A percentile compares a stretch with the other conserved stretches of the same genome.
Conservation (phyloP, 2,888 invertebrate genomes). For the Suillia variegata region DNA sequence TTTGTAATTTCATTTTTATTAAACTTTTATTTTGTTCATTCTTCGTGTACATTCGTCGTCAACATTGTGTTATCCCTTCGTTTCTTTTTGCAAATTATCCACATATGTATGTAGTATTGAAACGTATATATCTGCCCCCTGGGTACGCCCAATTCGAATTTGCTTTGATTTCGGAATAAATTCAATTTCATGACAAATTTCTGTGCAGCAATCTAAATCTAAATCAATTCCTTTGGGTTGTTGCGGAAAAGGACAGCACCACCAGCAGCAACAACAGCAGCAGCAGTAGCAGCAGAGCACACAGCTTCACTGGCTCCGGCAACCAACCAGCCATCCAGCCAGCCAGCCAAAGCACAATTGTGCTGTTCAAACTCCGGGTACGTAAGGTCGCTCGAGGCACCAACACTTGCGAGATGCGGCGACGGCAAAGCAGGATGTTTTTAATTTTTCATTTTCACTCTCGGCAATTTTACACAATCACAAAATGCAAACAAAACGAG, state of each 20-base stretch:
- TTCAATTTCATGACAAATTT: slow-evolving; percentile 20
- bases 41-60: too few species aligned
- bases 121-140: neutral
- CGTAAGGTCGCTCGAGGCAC: too few species aligned
- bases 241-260: neutral
- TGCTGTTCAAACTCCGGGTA: too few species aligned
- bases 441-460: slow-evolving; percentile 9
- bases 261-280: neutral
- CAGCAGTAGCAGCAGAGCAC: neutral
- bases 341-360: too few species aligned
- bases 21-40: too few species aligned
- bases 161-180: slow-evolving; percentile 17
- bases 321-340: too few species aligned
- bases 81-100: slow-evolving; percentile 8
- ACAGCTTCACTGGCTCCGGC: too few species aligned
- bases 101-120: too few species aligned
- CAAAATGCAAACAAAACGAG: neutral
- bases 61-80: neutral
- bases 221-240: slow-evolving; percentile 9
- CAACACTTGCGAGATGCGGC: neutral
- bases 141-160: neutral
- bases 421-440: neutral
- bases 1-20: too few species aligned
- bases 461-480: slow-evolving; percentile 4
- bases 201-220: too few species aligned